Evolutionary conservation across 1,140 invertebrate genomes (phyloP), one percentile per base, ranked within the genome.

Genomic region (Pararge aegeria): DNA sequence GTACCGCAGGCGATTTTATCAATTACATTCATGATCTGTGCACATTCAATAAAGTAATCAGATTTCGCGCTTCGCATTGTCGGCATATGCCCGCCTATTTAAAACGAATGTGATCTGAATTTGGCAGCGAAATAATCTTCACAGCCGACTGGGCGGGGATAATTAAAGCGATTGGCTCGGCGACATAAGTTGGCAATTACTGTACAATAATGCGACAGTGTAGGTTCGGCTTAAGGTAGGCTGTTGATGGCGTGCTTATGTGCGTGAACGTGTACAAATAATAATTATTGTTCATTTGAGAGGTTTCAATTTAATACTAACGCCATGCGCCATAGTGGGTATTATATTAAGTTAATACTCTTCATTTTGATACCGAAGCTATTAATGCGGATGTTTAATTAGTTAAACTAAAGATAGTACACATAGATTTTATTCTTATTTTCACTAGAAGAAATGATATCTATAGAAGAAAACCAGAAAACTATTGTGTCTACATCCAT

Each of bases 161-260:
- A 83, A 82, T 82, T 83, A 87, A 83, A 81, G 67, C 76, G 83
- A 83, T 80, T 75, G 73, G 69, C 64, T 64, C 68, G 70, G 55
- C 66, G 73, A 83, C 83, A 87, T 80, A 84, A 87, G 78, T 87
- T 87, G 70, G 68, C 83, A 81, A 84, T 86, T 86, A 84, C 70
- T 59, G 63, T 76, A 73, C 74, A 70, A 64, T 74, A 75, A 68
- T 59, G 60, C 68, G 53, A 37, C 46, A 56, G 48, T 74, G 67
- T 68, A 70, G 52, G 49, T 29, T 44, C 50, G 66, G 73, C 70
- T 78, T 80, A 79, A 80, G 69, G 74, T 75, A 61, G 46, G 53
- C 57, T 65, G 60, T 62, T 56, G 46, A 56, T 54, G 56, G 58
- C 40, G 37, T 20, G 19, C 38, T 29, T 55, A 46, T 16, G 46